Conservation (phyloP, 2,113 vertebrate species). For the Tyto alba region DNA sequence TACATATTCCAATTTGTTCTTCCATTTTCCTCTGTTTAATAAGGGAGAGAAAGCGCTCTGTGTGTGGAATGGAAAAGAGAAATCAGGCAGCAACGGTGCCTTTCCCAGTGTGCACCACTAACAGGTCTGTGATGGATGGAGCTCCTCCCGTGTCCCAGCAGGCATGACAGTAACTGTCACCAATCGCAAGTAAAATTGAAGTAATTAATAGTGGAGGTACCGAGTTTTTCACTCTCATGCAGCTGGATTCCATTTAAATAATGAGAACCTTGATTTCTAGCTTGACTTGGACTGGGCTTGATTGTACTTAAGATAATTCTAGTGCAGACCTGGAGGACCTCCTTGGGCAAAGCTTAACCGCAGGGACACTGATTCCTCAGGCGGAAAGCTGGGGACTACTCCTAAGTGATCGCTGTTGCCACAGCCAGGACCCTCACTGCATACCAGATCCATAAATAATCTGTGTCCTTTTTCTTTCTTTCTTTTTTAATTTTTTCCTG, state of each 20-base stretch:
- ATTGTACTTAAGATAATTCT: not conserved
- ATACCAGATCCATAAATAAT: not conserved
- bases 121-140: not conserved
- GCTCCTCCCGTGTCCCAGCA: not conserved
- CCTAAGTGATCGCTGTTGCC: not conserved
- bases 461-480: not conserved
- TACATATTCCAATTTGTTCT: not conserved
- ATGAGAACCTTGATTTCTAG: not conserved
- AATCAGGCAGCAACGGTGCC: rapidly evolving
- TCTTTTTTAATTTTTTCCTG: not conserved
- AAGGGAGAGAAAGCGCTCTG: not conserved
- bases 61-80: not conserved
- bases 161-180: not conserved
- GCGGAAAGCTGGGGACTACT: not conserved
- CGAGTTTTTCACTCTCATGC: not conserved
- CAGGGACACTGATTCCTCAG: rapidly evolving
- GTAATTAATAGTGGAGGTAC: not conserved
- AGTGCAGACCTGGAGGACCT: not conserved
- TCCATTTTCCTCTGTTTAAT: not conserved
- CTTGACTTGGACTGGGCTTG: not conserved
- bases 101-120: not conserved
- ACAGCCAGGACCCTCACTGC: not conserved
- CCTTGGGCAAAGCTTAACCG: not conserved
- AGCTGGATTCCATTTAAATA: not conserved
- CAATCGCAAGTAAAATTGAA: not conserved